Evolutionary conservation across 2,797 vertebrate species (phyloP), one percentile per base, ranked within the genome.

Genomic region (Pipistrellus pipistrellus): DNA sequence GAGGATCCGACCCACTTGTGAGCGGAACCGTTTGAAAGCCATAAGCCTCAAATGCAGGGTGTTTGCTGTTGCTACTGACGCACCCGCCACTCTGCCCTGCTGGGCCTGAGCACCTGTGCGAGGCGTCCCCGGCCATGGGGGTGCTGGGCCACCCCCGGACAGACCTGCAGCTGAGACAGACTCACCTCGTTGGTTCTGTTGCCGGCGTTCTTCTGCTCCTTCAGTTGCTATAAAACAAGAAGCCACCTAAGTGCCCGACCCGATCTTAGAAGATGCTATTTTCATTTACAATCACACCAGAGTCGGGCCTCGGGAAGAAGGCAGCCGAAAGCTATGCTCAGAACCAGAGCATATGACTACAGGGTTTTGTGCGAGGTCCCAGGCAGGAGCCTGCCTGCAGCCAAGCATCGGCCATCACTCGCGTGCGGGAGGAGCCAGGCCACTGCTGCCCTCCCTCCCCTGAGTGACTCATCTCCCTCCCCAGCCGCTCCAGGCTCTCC

Each of bases 171-270:
- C 3, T 30, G 76, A 84, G 21, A 62, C n/a, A 80, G 25, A 64
- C 97, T 98, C 97, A 99, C 99, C 98, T 99, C 99, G 4, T 99
- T 99, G 1, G 98, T 99, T 98, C 99, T 98, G 98, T 98, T 99
- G 53, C 99, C 99, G 0, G 99, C 97, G 0, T 99, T 99, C 91
- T 99, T 99, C 98, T 99, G 99, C 97, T 99, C 99, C 95, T 99
- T 99, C 91, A 99, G 98, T 99, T 99, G 99, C 99, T 99, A 95
- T 21, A 97, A 98, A 96, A 97, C 88, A 57, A 95, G 80, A 96
- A 92, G 30, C 18, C 3, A 17, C 13, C 66, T 92, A 38, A 96
- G 64, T 78, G 72, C 93, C 92, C 0, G 21, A 3, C 44, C 82
- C 3, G 21, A 13, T n/a, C 6, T 3, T 62, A n/a, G 46, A 46